Evolutionary conservation across 2,797 vertebrate genomes (phyloP).

Genomic region (Clarias laeviceps): DNA sequence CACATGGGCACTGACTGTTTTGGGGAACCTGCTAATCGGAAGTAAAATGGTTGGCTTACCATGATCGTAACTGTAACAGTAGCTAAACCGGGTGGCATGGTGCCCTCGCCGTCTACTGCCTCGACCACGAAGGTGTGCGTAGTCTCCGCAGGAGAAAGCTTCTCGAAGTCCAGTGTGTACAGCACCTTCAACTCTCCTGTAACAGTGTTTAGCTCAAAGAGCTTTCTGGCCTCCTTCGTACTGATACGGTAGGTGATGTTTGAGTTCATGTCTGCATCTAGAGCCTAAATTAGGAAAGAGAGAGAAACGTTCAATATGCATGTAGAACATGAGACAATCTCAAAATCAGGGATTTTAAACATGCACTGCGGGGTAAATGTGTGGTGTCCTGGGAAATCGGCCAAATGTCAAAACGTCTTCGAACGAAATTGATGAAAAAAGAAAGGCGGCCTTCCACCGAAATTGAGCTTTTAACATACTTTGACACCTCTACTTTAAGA

Average conservation of each 20-base stretch:
- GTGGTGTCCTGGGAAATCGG: neutral
- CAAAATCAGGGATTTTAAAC: neutral
- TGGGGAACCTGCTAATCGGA: neutral
- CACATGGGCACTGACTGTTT: neutral
- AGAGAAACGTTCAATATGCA: neutral
- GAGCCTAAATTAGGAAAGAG: conserved; percentile 75
- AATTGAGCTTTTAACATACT: neutral
- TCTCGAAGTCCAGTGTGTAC: conserved; percentile 88
- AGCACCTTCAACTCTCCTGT: conserved; percentile 83
- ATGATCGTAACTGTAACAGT: conserved; percentile 87
- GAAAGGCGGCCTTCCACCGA: neutral
- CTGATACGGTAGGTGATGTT: conserved; percentile 89
- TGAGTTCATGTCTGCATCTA: conserved; percentile 85
- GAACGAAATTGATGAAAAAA: neutral
- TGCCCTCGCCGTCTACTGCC: conserved; percentile 82
- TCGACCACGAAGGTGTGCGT: conserved; percentile 88
- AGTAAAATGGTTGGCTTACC: conserved; percentile 71
- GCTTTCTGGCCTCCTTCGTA: conserved; percentile 71
- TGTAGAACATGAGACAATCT: neutral
- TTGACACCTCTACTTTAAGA: neutral
- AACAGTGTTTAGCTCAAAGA: conserved; percentile 82
- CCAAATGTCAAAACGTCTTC: neutral
- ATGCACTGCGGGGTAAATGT: neutral
- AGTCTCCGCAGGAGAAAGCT: conserved; percentile 76
- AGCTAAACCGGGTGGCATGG: conserved; percentile 91